Evolutionary conservation across 1,140 invertebrate genomes (phyloP).

Genomic region (Euwallacea fornicatus): DNA sequence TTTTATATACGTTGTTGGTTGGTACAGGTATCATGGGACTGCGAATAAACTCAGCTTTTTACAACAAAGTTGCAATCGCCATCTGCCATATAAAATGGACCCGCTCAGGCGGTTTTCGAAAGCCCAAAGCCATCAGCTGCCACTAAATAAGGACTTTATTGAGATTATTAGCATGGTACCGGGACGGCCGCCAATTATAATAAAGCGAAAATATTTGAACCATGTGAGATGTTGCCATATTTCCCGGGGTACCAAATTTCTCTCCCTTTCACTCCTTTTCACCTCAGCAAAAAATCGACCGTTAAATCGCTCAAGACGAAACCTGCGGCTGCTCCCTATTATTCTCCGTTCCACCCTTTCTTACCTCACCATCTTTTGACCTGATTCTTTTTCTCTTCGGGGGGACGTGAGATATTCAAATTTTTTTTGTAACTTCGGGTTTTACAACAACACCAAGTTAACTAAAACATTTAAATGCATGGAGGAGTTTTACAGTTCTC

Average conservation of each 20-base stretch:
- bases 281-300: constrained; percentile 21
- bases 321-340: constrained; percentile 6
- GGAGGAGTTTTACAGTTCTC: constrained; percentile 52
- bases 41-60: constrained; percentile 35
- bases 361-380: background rate
- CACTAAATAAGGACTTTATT: constrained; percentile 42
- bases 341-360: constrained; percentile 17
- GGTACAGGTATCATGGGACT: constrained; percentile 19
- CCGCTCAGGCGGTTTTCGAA: constrained; percentile 36
- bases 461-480: constrained; percentile 55
- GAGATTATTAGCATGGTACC: constrained; percentile 38
- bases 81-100: constrained; percentile 38
- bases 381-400: background rate
- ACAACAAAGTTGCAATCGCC: constrained; percentile 39
- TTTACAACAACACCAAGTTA: constrained; percentile 37
- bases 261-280: background rate
- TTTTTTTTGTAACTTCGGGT: constrained; percentile 46
- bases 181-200: constrained; percentile 33
- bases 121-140: constrained; percentile 37
- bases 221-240: constrained; percentile 19
- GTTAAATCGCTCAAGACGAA: constrained; percentile 8
- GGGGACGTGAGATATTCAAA: constrained; percentile 41
- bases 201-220: constrained; percentile 35
- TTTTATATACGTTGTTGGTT: constrained; percentile 13
- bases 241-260: background rate